Conservation (phyloP, 2,797 vertebrate species). For the Sebastolobus altivelis region DNA sequence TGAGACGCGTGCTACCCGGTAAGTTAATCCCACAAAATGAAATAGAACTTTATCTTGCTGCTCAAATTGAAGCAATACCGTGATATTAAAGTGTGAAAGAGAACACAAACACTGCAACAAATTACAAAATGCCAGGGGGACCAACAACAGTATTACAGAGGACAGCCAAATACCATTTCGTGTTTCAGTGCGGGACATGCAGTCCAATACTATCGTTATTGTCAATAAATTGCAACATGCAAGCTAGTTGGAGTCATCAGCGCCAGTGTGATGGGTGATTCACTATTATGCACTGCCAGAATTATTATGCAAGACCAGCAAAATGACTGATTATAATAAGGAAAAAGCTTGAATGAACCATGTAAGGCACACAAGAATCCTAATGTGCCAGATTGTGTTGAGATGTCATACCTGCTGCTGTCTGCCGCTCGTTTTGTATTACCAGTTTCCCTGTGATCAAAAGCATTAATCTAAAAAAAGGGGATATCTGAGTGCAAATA, state of each 20-base stretch:
- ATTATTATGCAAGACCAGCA: slow-evolving; percentile 31
- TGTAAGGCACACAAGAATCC: slow-evolving; percentile 10
- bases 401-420: slow-evolving; percentile 55
- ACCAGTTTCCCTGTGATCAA: slow-evolving; percentile 75
- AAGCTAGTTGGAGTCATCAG: slow-evolving; percentile 55
- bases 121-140: slow-evolving; percentile 82
- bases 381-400: slow-evolving; percentile 41
- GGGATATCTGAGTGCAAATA: slow-evolving; percentile 80
- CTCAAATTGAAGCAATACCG: slow-evolving; percentile 87
- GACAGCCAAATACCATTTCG: slow-evolving; percentile 80
- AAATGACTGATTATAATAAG: slow-evolving; percentile 11
- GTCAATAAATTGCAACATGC: slow-evolving; percentile 74
- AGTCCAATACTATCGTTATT: slow-evolving; percentile 74
- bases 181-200: slow-evolving; percentile 70
- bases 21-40: slow-evolving; percentile 88
- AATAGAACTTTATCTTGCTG: slow-evolving; percentile 85
- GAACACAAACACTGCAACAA: slow-evolving; percentile 83
- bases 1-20: slow-evolving; percentile 80
- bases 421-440: slow-evolving; percentile 65
- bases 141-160: slow-evolving; percentile 68
- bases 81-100: slow-evolving; percentile 87
- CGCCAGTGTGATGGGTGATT: slow-evolving; percentile 15
- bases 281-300: slow-evolving; percentile 11
- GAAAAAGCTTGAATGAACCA: not conserved
- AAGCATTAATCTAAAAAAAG: slow-evolving; percentile 75